phyloP scores from a whole-genome alignment of 2,797 vertebrate species.

The Eurystomus glaucurus region DNA sequence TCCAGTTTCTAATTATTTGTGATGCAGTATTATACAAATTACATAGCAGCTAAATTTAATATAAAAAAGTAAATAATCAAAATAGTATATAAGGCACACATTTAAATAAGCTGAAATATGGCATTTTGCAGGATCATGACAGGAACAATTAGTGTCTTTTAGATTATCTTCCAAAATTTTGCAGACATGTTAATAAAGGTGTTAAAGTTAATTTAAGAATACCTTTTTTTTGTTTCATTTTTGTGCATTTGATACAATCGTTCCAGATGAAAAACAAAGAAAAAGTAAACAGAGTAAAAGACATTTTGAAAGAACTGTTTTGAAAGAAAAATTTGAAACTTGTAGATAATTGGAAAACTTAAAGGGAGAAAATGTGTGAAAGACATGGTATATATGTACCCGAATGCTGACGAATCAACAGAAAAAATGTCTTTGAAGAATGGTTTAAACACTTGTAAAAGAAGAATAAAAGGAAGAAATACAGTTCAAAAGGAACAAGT shows the following conservation, averaged over 20 bases:
- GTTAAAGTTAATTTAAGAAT: not conserved
- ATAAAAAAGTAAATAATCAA: not conserved
- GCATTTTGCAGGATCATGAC: not conserved
- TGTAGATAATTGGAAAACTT: constrained; percentile 21
- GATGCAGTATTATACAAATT: not conserved
- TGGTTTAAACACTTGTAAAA: not conserved
- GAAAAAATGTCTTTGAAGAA: not conserved
- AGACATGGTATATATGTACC: not conserved
- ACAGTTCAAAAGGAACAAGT: not conserved
- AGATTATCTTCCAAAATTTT: not conserved
- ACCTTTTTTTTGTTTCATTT: not conserved
- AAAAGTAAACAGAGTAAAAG: constrained; percentile 1
- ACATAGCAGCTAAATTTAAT: not conserved
- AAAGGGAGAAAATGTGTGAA: not conserved
- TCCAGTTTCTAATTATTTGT: not conserved
- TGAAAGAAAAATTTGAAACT: constrained; percentile 7
- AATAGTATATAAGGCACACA: not conserved
- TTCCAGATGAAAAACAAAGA: not conserved
- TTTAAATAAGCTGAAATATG: not conserved
- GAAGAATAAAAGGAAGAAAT: not conserved
- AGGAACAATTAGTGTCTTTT: not conserved
- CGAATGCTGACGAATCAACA: not conserved
- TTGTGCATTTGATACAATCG: not conserved
- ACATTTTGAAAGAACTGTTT: not conserved
- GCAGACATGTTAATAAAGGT: not conserved